Base-by-base conservation (phyloP, 2,888 invertebrate species). In the Zele albiditarsus region DNA sequence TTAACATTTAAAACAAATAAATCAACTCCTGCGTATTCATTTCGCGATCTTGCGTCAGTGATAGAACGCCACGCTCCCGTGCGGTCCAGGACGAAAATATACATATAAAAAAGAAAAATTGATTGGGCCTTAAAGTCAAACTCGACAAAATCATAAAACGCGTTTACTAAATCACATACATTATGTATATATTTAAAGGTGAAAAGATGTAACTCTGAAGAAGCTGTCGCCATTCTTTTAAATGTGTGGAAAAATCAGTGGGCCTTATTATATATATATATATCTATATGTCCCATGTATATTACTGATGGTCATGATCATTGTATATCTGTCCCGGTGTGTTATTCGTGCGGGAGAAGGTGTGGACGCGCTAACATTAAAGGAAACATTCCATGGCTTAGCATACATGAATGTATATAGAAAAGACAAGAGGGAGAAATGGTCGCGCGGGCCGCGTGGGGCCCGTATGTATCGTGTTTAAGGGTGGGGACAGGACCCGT, bases 351-450 rank as follows among this genome's bases (percentile, higher is more conserved):
- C 42, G 46, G 63, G 38, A 25, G 49, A 49, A 77, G 72, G 74
- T 74, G 77, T 74, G 74, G 71, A 77, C 74, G 62, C 38, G 65
- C 58, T 60, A 77, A 74, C 66, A 72, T 75, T 70, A 63, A 69
- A 70, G 49, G 20, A 75, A 73, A 71, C 70, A 74, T 74, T 74
- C 58, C 46, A 53, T 31, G 60, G 23, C 38, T 74, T 66, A 70
- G 71, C 74, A 53, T 53, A 49, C 33, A 31, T 20, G 67, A 38
- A 65, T 62, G 63, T 53, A 46, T 49, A 42, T 69, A 27, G 67
- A 63, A 38, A 38, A 63, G 68, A 72, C 53, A 33, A 46, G 68
- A 46, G 69, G 77, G 49, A 65, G 74, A 70, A 60, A 42, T 25
- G 60, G 60, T 67, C 63, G 79, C 42, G 71, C 68, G 53, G 69